Conservation (phyloP, 2,113 vertebrate species). For the Hippocampus abdominalis region DNA sequence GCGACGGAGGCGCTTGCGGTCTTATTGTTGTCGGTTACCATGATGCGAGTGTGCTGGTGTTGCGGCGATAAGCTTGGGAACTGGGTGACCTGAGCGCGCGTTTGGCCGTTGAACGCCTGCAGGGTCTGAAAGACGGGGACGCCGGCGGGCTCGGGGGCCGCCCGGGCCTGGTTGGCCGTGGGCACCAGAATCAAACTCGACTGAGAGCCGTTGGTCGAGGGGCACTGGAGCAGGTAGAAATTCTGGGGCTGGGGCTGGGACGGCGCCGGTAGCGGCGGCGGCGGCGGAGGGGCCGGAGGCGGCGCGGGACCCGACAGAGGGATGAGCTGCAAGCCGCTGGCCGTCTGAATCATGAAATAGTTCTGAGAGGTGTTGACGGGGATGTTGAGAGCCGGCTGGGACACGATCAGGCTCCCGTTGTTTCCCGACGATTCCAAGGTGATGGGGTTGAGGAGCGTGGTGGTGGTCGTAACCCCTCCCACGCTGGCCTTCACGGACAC, state of each 20-base stretch:
- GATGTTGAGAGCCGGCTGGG: constrained; percentile 73
- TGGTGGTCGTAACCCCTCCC: constrained; percentile 56
- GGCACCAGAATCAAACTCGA: constrained; percentile 72
- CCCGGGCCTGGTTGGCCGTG: constrained; percentile 51
- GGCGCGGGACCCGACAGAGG: constrained; percentile 76
- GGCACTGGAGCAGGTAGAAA: constrained; percentile 74
- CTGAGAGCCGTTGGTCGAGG: constrained; percentile 68
- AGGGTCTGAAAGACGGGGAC: constrained; percentile 70
- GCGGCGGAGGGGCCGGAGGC: constrained; percentile 60
- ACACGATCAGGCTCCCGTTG: constrained; percentile 74
- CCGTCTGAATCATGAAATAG: constrained; percentile 83
- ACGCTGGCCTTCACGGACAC: constrained; percentile 59
- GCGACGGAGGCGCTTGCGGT: constrained; percentile 41
- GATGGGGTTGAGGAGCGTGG: constrained; percentile 68
- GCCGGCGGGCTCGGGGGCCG: constrained; percentile 56
- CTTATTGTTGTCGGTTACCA: constrained; percentile 62
- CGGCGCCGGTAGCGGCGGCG: constrained; percentile 51
- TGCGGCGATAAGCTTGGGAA: constrained; percentile 63
- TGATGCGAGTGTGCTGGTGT: constrained; percentile 71
- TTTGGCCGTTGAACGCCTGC: constrained; percentile 64
- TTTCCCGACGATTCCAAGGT: constrained; percentile 76
- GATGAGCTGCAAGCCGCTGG: constrained; percentile 84
- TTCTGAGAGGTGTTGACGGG: constrained; percentile 77
- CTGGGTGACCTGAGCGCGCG: constrained; percentile 63
- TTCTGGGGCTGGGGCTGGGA: constrained; percentile 71